These are phyloP conservation scores for Microtus ochrogaster DNA, from an alignment of 2,113 vertebrate genomes.

Conservation along the genomic window DNA sequence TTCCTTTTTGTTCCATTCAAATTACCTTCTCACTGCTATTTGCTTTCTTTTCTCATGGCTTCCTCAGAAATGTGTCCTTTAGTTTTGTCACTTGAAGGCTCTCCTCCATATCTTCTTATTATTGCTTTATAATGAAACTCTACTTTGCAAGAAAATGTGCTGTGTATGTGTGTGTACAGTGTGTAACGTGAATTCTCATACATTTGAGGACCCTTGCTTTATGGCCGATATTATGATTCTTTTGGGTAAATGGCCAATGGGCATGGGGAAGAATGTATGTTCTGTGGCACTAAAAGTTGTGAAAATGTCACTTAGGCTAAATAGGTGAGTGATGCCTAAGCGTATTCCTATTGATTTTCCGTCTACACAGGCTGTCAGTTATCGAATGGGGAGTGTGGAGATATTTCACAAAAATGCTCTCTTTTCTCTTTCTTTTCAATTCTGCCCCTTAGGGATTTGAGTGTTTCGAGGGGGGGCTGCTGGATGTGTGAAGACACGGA, in stretches of 20 bases:
- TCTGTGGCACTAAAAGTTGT: slow-evolving; percentile 3
- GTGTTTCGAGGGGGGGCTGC: not conserved
- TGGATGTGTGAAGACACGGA: not conserved
- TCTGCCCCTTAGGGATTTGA: not conserved
- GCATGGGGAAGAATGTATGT: not conserved
- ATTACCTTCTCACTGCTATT: not conserved
- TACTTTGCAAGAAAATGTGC: not conserved
- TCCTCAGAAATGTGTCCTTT: slow-evolving; percentile 2
- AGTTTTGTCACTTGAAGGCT: not conserved
- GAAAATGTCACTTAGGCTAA: not conserved
- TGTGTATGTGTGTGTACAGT: not conserved
- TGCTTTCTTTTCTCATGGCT: not conserved
- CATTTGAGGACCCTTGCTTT: slow-evolving; percentile 27
- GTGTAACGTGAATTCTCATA: not conserved
- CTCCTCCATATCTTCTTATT: not conserved
- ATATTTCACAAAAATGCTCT: not conserved
- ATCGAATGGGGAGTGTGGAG: not conserved
- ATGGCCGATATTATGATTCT: not conserved
- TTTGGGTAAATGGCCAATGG: slow-evolving; percentile 4
- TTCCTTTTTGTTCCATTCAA: not conserved
- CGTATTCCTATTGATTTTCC: slow-evolving; percentile 18
- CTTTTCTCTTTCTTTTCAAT: not conserved
- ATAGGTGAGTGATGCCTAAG: not conserved
- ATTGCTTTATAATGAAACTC: not conserved
- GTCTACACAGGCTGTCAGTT: not conserved